phyloP scores from a whole-genome alignment of 2,113 vertebrate species.

The Lepus europaeus region DNA sequence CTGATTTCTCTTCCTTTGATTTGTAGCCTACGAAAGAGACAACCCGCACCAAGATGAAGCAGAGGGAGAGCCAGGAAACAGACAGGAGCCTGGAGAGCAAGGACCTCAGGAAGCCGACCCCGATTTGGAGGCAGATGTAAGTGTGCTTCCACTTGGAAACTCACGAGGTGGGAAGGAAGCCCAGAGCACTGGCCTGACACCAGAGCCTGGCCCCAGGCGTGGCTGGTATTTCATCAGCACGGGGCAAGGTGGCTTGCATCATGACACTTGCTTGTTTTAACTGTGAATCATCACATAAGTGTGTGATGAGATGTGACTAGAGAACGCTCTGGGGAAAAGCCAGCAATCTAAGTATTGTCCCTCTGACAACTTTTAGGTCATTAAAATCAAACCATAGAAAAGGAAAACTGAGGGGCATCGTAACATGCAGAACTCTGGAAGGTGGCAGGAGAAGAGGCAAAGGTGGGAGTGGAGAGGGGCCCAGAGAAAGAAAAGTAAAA shows the following conservation, averaged over 20 bases:
- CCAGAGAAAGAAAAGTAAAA: not conserved
- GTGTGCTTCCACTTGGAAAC: not conserved
- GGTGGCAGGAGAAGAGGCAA: not conserved
- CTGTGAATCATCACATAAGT: not conserved
- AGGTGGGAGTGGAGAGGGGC: not conserved
- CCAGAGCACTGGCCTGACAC: not conserved
- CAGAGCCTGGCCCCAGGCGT: not conserved
- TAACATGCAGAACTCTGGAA: not conserved
- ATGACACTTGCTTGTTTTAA: too few relatives aligned
- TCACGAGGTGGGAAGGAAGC: not conserved
- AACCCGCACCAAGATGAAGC: slow-evolving; percentile 88
- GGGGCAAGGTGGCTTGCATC: not conserved
- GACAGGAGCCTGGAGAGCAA: slow-evolving; percentile 83
- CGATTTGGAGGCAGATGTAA: slow-evolving; percentile 83
- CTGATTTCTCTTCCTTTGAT: slow-evolving; percentile 52
- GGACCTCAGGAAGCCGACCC: slow-evolving; percentile 82
- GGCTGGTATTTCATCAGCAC: not conserved
- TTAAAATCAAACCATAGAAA: slow-evolving; percentile 8
- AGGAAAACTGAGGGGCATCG: not conserved
- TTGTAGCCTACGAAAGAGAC: slow-evolving; percentile 88
- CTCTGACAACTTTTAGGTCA: not conserved
- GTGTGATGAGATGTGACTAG: not conserved
- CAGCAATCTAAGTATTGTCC: too few relatives aligned
- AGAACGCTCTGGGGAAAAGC: not conserved
- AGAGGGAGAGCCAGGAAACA: slow-evolving; percentile 87